phyloP scores from a whole-genome alignment of 2,797 vertebrate species.

The Crenichthys baileyi region DNA sequence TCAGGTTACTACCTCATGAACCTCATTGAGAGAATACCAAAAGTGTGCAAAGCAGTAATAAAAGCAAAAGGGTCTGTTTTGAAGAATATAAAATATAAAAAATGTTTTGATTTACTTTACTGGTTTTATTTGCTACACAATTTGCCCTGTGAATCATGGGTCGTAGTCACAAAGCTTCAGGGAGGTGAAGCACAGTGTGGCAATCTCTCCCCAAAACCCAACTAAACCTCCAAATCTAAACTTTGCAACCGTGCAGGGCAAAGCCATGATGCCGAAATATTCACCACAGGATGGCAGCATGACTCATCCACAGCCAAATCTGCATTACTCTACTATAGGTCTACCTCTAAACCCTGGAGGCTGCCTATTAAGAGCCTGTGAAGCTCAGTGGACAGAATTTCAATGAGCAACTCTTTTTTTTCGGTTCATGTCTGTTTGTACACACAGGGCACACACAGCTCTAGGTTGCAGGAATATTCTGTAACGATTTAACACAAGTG shows the following conservation, averaged over 20 bases:
- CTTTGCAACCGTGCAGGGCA: constrained; percentile 57
- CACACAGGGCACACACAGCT: constrained; percentile 31
- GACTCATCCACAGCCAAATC: constrained; percentile 67
- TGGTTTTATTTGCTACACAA: no score
- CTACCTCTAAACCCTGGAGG: constrained; percentile 67
- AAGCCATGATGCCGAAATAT: constrained; percentile 65
- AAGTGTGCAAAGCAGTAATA: no score
- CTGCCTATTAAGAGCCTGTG: constrained; percentile 68
- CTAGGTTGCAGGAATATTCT: constrained; percentile 42
- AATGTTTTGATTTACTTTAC: no score
- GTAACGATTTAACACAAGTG: constrained; percentile 53
- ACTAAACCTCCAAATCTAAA: constrained; percentile 48
- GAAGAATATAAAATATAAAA: no score
- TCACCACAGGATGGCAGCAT: constrained; percentile 60
- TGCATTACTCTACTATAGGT: constrained; percentile 64
- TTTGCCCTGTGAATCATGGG: not conserved
- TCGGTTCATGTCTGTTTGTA: constrained; percentile 52
- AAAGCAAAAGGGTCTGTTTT: no score
- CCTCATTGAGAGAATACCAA: no score
- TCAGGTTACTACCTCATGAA: no score
- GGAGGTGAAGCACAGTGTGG: constrained; percentile 3
- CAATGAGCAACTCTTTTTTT: constrained; percentile 62
- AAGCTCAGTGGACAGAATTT: constrained; percentile 71
- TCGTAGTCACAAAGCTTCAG: constrained; percentile 13
- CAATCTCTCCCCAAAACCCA: constrained; percentile 25